Percentiles rank a stretch among this genome's conserved stretches.
phyloP scores from a whole-genome alignment of 2,113 vertebrate genomes.

The Peromyscus polionotus region DNA sequence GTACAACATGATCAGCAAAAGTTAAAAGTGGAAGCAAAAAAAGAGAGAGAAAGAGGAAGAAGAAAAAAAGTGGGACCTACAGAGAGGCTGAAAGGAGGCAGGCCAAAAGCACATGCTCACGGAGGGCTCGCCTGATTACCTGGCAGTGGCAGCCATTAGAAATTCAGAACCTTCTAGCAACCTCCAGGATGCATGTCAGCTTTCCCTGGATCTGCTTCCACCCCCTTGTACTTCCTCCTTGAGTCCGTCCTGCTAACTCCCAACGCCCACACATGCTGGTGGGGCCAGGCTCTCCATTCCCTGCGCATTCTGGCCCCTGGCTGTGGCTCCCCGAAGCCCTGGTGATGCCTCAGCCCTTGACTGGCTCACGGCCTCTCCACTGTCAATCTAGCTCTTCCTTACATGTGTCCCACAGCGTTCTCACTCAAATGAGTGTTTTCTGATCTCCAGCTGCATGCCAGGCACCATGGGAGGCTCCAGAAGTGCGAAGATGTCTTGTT shows the following conservation, averaged over 20 bases:
- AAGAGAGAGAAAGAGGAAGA: not conserved
- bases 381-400: not conserved
- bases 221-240: not conserved
- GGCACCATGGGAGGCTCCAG: not conserved
- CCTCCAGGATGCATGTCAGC: not conserved
- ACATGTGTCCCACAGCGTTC: not conserved
- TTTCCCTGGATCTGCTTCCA: not conserved
- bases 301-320: not conserved
- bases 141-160: not conserved
- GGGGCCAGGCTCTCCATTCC: not conserved
- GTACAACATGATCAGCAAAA: not conserved
- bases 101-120: not conserved
- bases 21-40: conserved; percentile 22
- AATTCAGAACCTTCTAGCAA: not conserved
- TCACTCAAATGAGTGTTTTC: not conserved
- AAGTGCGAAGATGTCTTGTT: not conserved
- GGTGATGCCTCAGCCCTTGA: too few relatives aligned
- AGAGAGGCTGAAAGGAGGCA: not conserved
- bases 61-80: not conserved
- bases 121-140: not conserved
- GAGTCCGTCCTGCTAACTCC: not conserved
- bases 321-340: not conserved
- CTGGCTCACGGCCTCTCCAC: not conserved
- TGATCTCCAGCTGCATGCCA: not conserved
- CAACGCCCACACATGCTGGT: not conserved